phyloP scores from a whole-genome alignment of 2,888 invertebrate species.

The Julus scandinavius region DNA sequence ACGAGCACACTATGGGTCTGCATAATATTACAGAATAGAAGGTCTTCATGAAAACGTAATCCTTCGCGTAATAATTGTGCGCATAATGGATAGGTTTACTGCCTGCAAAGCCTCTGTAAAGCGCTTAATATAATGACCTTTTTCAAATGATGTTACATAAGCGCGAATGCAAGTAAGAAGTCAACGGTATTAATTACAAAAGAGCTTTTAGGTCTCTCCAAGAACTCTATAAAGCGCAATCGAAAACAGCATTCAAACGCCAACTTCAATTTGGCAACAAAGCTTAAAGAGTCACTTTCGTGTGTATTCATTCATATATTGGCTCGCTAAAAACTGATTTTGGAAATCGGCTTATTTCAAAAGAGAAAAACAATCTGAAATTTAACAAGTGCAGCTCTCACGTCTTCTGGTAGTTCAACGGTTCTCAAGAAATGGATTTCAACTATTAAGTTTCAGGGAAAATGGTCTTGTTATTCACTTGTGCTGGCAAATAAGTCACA shows the following conservation, averaged over 20 bases:
- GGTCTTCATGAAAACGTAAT: neutral
- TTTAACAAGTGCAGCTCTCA: neutral
- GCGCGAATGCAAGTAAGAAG: neutral
- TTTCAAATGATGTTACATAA: constrained; percentile 24
- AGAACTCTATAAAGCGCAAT: neutral
- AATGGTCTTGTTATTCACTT: constrained; percentile 10
- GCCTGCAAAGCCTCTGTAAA: neutral
- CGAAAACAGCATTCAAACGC: constrained; percentile 8
- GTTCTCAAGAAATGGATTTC: neutral
- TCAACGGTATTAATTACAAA: constrained; percentile 25
- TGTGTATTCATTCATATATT: neutral
- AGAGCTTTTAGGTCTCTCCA: constrained; percentile 24
- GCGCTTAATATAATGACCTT: constrained; percentile 22
- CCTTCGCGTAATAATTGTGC: neutral
- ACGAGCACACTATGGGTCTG: neutral
- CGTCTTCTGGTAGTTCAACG: neutral
- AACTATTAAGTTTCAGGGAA: neutral
- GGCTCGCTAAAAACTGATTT: neutral
- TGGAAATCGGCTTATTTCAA: neutral
- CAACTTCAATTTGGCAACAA: neutral
- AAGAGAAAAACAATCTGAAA: neutral
- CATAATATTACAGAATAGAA: neutral
- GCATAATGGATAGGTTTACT: neutral
- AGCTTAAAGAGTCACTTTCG: neutral
- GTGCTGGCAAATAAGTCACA: neutral